Evolutionary conservation across 2,797 vertebrate species (phyloP).

Genomic region (Gymnopithys bicolor): DNA sequence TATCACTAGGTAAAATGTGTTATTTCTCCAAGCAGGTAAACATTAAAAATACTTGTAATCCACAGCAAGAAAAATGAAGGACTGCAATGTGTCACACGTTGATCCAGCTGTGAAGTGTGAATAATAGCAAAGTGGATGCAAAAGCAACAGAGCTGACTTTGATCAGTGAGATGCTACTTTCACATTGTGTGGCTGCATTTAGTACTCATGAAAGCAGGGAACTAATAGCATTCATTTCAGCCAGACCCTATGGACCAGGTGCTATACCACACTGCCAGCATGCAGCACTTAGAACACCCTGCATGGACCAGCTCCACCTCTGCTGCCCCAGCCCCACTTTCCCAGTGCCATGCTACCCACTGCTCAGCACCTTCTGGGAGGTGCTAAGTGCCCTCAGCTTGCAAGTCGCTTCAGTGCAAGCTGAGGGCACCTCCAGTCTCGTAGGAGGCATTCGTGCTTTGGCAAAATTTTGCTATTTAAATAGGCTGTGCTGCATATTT

Average conservation of each 20-base stretch:
- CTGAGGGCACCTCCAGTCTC: not conserved
- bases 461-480: conserved; percentile 21
- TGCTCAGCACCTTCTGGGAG: not conserved
- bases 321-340: not conserved
- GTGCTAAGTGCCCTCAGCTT: not conserved
- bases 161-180: not conserved
- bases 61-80: not conserved
- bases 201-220: not conserved
- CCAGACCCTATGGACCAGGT: not conserved
- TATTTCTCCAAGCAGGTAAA: conserved; percentile 37
- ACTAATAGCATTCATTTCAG: conserved; percentile 3
- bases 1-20: not conserved
- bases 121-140: not conserved
- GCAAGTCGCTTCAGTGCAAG: not conserved
- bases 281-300: not conserved
- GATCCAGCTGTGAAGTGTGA: conserved; percentile 25
- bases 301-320: not conserved
- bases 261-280: not conserved
- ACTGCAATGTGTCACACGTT: not conserved
- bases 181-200: not conserved
- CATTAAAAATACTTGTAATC: conserved; percentile 1
- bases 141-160: not conserved
- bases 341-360: not conserved
- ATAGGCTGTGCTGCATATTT: not conserved
- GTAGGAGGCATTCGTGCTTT: not conserved